phyloP scores from a whole-genome alignment of 2,113 vertebrate genomes.

The Cebidichthys violaceus region DNA sequence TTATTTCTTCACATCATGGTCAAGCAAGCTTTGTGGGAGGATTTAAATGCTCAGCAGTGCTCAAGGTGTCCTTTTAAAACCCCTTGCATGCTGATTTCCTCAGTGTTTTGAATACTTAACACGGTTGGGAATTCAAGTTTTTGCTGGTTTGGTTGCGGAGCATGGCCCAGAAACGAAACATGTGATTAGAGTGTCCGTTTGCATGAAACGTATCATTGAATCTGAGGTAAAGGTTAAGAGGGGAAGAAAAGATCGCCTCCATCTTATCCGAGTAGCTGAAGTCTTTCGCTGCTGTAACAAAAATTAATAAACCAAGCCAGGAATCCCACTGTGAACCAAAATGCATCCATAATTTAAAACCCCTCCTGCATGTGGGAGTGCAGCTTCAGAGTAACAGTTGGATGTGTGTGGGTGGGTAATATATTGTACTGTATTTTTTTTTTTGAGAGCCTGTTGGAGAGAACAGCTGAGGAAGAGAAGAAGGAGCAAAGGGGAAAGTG shows the following conservation, averaged over 20 bases:
- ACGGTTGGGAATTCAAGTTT: not conserved
- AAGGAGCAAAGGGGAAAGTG: constrained; percentile 39
- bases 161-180: constrained; percentile 13
- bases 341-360: constrained; percentile 72
- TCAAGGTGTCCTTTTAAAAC: constrained; percentile 45
- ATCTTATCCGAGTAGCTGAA: constrained; percentile 17
- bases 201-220: not conserved
- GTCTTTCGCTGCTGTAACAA: constrained; percentile 32
- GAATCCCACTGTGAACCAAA: constrained; percentile 50
- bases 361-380: constrained; percentile 57
- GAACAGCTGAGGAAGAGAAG: constrained; percentile 27
- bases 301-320: constrained; percentile 60
- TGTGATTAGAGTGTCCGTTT: not conserved
- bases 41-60: constrained; percentile 20
- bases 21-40: constrained; percentile 7
- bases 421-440: constrained; percentile 43
- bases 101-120: not conserved
- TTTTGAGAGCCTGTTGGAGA: constrained; percentile 35
- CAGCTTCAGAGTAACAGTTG: constrained; percentile 54
- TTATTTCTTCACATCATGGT: constrained; percentile 38
- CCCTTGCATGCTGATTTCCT: constrained; percentile 26
- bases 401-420: constrained; percentile 58
- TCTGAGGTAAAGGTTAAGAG: not conserved
- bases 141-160: not conserved
- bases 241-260: constrained; percentile 8